phyloP scores from a whole-genome alignment of 2,113 vertebrate genomes.

The Poeciliopsis occidentalis region DNA sequence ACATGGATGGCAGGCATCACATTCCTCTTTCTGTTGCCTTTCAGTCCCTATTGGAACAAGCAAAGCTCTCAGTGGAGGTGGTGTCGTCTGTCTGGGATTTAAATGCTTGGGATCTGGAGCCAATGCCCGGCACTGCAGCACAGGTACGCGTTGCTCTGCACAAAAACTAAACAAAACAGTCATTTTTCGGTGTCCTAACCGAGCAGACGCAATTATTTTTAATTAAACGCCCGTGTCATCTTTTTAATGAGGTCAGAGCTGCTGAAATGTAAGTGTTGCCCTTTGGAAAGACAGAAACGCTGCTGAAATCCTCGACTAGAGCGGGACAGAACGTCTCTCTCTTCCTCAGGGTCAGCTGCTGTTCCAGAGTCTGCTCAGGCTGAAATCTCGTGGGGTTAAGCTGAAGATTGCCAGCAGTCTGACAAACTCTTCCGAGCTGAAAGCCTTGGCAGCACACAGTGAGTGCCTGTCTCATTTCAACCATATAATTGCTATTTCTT shows the following conservation, averaged over 20 bases:
- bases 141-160: conserved; percentile 78
- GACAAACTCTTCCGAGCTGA: conserved; percentile 71
- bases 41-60: conserved; percentile 88
- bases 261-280: conserved; percentile 20
- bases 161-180: conserved; percentile 5
- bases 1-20: conserved; percentile 78
- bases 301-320: conserved; percentile 1
- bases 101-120: conserved; percentile 76
- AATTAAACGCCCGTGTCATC: conserved; percentile 23
- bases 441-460: conserved; percentile 67
- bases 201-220: conserved; percentile 50
- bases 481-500: conserved; percentile 29
- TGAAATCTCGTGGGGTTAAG: conserved; percentile 72
- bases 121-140: conserved; percentile 76
- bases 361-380: conserved; percentile 73
- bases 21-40: conserved; percentile 88
- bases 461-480: conserved; percentile 46
- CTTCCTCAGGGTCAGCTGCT: conserved; percentile 73
- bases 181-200: conserved; percentile 22
- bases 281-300: conserved; percentile 20
- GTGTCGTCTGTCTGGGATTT: conserved; percentile 90
- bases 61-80: conserved; percentile 88
- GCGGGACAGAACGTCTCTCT: conserved; percentile 29
- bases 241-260: conserved; percentile 46
- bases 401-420: conserved; percentile 76